Evolutionary conservation across 92 coral and sea anemone species (phyloP).

Genomic region (Palythoa grandis): DNA sequence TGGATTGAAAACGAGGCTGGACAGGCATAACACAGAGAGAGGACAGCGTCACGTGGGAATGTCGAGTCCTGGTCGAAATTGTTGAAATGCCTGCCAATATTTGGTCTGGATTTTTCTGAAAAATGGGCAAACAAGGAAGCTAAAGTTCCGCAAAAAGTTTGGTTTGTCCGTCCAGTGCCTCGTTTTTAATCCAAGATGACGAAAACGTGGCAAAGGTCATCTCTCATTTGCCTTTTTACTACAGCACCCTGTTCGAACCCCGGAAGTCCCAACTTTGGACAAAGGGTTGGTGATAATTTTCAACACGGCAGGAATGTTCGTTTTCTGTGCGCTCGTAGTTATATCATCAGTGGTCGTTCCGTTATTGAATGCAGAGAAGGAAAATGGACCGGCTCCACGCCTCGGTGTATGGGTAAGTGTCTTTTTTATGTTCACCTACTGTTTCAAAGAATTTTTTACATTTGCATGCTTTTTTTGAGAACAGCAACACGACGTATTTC

Average conservation of each 20-base stretch:
- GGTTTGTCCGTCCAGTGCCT: background rate
- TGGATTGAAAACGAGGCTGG: too few species aligned
- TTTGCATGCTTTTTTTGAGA: too few species aligned
- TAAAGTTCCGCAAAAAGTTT: too few species aligned
- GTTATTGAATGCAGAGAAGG: constrained; percentile 19
- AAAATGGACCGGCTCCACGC: constrained; percentile 10
- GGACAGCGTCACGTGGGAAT: too few species aligned
- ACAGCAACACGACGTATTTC: too few species aligned
- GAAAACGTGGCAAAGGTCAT: background rate
- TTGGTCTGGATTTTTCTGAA: too few species aligned
- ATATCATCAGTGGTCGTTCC: constrained; percentile 17
- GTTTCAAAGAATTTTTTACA: background rate
- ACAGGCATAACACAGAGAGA: too few species aligned
- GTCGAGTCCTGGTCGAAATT: too few species aligned
- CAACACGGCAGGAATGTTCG: constrained; percentile 18
- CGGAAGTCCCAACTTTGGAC: constrained; percentile 37
- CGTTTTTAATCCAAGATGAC: background rate
- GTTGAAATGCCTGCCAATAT: too few species aligned
- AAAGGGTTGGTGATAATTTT: constrained; percentile 17
- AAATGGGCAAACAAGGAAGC: too few species aligned
- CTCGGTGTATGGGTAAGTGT: constrained; percentile 26
- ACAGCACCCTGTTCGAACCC: constrained; percentile 17
- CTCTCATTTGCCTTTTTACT: background rate
- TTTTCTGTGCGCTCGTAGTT: constrained; percentile 25
- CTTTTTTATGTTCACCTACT: background rate